These are phyloP conservation scores for Zaprionus obscuricornis DNA, from an alignment of 2,888 invertebrate genomes.

Conservation along the genomic window DNA sequence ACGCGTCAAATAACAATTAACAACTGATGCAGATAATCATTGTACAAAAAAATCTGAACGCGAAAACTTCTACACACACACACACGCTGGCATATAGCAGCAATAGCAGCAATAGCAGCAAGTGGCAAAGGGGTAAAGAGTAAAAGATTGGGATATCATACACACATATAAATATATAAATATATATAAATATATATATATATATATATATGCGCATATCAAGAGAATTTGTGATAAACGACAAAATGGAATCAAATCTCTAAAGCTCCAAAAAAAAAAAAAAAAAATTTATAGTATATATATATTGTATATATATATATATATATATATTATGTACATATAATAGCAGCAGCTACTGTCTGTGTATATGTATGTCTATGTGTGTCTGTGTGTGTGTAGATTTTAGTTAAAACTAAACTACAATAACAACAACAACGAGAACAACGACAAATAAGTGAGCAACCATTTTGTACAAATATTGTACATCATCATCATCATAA, in stretches of 20 bases:
- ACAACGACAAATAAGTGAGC: conserved; percentile 20
- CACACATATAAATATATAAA: conserved; percentile 17
- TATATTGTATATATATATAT: conserved; percentile 45
- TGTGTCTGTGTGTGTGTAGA: conserved; percentile 27
- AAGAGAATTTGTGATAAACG: conserved; percentile 75
- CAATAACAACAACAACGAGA: conserved; percentile 22
- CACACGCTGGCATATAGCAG: too few species aligned
- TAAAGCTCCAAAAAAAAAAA: conserved; percentile 71
- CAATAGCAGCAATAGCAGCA: too few species aligned
- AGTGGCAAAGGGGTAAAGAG: too few species aligned
- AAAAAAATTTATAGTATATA: conserved; percentile 32
- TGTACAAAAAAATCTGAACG: conserved; percentile 78
- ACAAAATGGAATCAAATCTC: conserved; percentile 77
- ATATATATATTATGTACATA: conserved; percentile 49
- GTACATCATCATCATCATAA: conserved; percentile 70
- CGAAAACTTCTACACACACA: conserved; percentile 60
- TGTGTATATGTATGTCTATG: conserved; percentile 9
- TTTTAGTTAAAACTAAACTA: conserved; percentile 49
- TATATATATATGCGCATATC: conserved; percentile 43
- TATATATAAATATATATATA: conserved; percentile 18
- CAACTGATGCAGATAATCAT: conserved; percentile 82
- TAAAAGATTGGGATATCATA: too few species aligned
- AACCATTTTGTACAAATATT: conserved; percentile 66
- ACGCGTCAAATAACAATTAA: conserved; percentile 83
- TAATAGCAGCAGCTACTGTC: conserved; percentile 68